phyloP scores from a whole-genome alignment of 1,140 invertebrate genomes.

The Cylas formicarius region DNA sequence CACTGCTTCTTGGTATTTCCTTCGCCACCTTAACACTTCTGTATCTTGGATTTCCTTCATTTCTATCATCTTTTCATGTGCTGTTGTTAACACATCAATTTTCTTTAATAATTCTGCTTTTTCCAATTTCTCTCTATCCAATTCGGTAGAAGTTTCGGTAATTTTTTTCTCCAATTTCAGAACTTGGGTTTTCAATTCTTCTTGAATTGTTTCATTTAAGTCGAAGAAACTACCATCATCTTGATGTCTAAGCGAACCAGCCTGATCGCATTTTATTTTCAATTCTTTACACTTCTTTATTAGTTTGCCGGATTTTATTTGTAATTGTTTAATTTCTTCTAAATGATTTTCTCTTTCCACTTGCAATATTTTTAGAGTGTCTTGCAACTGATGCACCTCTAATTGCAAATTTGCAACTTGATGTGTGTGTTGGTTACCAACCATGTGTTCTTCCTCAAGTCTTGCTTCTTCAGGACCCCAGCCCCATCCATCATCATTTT shows the following conservation, averaged over 20 bases:
- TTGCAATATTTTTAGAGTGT: slow-evolving; percentile 46
- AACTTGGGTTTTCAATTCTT: slow-evolving; percentile 64
- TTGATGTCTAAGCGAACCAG: slow-evolving; percentile 49
- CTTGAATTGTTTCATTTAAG: slow-evolving; percentile 65
- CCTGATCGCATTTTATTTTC: slow-evolving; percentile 55
- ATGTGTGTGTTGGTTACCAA: slow-evolving; percentile 26
- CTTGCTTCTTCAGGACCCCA: slow-evolving; percentile 49
- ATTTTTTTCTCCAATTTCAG: slow-evolving; percentile 56
- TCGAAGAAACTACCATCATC: slow-evolving; percentile 49
- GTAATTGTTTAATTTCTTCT: slow-evolving; percentile 53
- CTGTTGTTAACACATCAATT: slow-evolving; percentile 64
- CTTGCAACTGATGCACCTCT: slow-evolving; percentile 44
- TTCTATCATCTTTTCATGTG: slow-evolving; percentile 70
- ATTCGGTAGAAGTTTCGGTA: slow-evolving; percentile 49
- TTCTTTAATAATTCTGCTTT: slow-evolving; percentile 60
- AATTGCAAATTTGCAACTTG: slow-evolving; percentile 16
- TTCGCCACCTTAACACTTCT: slow-evolving; percentile 56
- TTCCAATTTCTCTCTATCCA: slow-evolving; percentile 54
- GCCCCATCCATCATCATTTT: slow-evolving; percentile 49
- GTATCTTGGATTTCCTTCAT: slow-evolving; percentile 72
- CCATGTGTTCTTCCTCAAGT: slow-evolving; percentile 39
- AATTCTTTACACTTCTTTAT: slow-evolving; percentile 69
- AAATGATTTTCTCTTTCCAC: slow-evolving; percentile 43
- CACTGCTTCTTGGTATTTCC: slow-evolving; percentile 53
- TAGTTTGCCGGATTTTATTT: slow-evolving; percentile 60